These are phyloP conservation scores for Upupa epops DNA, from an alignment of 2,113 vertebrate genomes.

Conservation along the genomic window DNA sequence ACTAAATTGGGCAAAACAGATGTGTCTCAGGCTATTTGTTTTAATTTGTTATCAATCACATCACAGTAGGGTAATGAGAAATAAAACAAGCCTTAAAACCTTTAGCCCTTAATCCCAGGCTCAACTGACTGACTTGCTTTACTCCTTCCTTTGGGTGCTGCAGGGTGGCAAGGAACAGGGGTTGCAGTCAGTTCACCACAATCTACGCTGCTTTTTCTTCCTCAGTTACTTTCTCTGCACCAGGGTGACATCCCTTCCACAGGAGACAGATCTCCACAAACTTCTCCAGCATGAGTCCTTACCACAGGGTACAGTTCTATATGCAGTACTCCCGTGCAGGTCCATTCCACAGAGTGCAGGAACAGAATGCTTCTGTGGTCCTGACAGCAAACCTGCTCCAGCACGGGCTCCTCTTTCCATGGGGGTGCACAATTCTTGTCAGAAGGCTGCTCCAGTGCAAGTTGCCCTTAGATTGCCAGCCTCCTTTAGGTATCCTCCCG, in stretches of 20 bases:
- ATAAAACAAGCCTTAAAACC: neutral
- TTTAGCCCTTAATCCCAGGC: neutral
- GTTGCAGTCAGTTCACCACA: accelerated
- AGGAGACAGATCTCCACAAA: neutral
- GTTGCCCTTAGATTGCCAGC: neutral
- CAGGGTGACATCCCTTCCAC: neutral
- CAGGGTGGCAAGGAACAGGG: neutral
- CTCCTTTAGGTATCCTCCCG: neutral
- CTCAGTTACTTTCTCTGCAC: neutral
- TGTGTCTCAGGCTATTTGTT: neutral
- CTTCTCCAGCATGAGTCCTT: neutral
- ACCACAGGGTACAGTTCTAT: neutral
- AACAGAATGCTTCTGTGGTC: neutral
- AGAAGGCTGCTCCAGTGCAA: neutral
- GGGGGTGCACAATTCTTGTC: neutral
- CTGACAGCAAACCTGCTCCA: neutral
- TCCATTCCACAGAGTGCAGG: neutral
- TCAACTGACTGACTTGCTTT: neutral
- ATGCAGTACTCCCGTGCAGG: neutral
- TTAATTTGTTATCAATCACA: neutral
- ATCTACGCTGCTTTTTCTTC: neutral
- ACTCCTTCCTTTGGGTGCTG: neutral
- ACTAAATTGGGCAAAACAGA: neutral
- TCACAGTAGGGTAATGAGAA: neutral
- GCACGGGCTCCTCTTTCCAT: neutral